Conservation (phyloP, 2,888 invertebrate species). For the Amphipyra berbera region DNA sequence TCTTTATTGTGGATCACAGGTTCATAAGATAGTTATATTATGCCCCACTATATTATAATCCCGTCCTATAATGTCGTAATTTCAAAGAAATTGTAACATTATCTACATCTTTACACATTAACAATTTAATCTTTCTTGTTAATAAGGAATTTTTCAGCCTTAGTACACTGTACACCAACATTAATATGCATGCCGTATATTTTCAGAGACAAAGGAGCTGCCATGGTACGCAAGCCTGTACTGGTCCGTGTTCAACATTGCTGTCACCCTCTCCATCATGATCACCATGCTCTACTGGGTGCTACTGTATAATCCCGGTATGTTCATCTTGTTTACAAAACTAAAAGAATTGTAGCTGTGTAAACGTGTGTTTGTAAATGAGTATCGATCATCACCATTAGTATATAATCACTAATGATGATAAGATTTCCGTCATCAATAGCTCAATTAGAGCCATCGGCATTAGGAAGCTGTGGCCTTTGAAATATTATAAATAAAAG, state of each 20-base stretch:
- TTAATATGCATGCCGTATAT: neutral
- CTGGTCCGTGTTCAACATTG: constrained; percentile 81
- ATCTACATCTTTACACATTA: no score
- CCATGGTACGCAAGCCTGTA: constrained; percentile 83
- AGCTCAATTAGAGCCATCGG: constrained; percentile 10
- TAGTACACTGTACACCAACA: no score
- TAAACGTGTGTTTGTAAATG: neutral
- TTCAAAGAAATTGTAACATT: no score
- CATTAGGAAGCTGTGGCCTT: no score
- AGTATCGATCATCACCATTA: constrained; percentile 6
- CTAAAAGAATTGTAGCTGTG: neutral
- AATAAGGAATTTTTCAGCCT: no score
- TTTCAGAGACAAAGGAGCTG: constrained; percentile 61
- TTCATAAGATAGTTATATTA: no score
- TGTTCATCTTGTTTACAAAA: constrained; percentile 21
- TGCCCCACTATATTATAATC: no score
- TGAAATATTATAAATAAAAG: no score
- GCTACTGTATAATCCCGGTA: constrained; percentile 80
- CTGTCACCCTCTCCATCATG: constrained; percentile 74
- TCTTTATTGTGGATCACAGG: no score
- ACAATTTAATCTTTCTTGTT: no score
- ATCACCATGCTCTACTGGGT: constrained; percentile 85
- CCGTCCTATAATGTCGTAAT: no score
- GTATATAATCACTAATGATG: neutral
- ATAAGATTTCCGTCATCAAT: constrained; percentile 10